Conservation (phyloP, 1,140 invertebrate species). For the Periplaneta americana region DNA sequence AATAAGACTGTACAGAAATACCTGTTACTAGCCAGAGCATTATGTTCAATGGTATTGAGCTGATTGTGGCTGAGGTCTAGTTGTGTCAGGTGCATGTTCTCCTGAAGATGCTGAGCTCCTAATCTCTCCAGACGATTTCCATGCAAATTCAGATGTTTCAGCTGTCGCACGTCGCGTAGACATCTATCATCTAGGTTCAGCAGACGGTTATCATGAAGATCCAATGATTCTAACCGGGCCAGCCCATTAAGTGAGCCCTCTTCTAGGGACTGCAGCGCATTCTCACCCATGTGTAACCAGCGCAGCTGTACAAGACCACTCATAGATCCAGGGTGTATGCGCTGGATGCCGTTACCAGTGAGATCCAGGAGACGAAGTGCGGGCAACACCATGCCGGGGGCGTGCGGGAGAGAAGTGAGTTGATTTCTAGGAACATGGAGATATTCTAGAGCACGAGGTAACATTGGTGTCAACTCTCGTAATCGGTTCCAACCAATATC, state of each 20-base stretch:
- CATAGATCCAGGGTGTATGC: slow-evolving; percentile 57
- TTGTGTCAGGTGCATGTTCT: slow-evolving; percentile 54
- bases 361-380: slow-evolving; percentile 66
- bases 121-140: slow-evolving; percentile 71
- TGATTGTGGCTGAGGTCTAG: slow-evolving; percentile 75
- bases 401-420: slow-evolving; percentile 42
- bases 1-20: too few relatives aligned
- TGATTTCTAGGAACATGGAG: slow-evolving; percentile 70
- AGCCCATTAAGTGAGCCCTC: slow-evolving; percentile 63
- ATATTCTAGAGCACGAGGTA: slow-evolving; percentile 70
- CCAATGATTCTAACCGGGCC: slow-evolving; percentile 64
- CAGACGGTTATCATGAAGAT: slow-evolving; percentile 70
- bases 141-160: slow-evolving; percentile 64
- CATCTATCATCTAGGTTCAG: slow-evolving; percentile 57
- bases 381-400: slow-evolving; percentile 60
- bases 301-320: slow-evolving; percentile 61
- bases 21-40: slow-evolving; percentile 56
- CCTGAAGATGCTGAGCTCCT: slow-evolving; percentile 58
- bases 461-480: slow-evolving; percentile 59
- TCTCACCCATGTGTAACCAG: slow-evolving; percentile 70
- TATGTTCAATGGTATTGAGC: slow-evolving; percentile 58
- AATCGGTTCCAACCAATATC: slow-evolving; percentile 73
- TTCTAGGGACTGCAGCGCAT: slow-evolving; percentile 63
- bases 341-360: slow-evolving; percentile 68
- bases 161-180: slow-evolving; percentile 52